Evolutionary conservation across 2,797 vertebrate genomes (phyloP).

Genomic region (Argya squamiceps): DNA sequence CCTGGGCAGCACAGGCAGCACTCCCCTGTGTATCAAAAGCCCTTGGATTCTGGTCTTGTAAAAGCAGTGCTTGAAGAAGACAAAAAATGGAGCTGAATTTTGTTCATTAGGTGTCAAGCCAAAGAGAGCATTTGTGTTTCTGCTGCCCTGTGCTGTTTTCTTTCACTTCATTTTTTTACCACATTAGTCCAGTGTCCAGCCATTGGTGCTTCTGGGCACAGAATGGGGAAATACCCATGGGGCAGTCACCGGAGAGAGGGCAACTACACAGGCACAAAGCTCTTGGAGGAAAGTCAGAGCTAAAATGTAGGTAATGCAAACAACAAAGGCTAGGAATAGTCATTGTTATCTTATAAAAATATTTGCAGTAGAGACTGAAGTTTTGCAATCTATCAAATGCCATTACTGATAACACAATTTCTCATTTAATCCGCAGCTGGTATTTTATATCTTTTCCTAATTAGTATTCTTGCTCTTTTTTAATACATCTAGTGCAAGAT

Average conservation of each 20-base stretch:
- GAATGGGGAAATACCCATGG: neutral
- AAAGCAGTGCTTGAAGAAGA: neutral
- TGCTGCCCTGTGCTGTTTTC: neutral
- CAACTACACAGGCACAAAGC: neutral
- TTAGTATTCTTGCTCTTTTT: neutral
- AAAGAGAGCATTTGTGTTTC: neutral
- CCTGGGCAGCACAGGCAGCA: neutral
- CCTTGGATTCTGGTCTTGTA: neutral
- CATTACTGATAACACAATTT: neutral
- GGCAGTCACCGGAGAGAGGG: neutral
- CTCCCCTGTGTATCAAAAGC: neutral
- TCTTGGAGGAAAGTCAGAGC: neutral
- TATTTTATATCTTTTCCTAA: neutral
- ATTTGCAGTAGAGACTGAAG: neutral
- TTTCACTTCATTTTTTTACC: neutral
- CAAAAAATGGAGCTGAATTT: neutral
- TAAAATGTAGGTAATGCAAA: neutral
- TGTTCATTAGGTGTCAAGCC: neutral
- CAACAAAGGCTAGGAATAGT: neutral
- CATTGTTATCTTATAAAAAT: neutral
- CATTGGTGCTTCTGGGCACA: neutral
- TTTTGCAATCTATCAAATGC: neutral
- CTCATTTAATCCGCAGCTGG: neutral
- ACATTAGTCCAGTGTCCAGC: neutral
- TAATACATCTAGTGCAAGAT: constrained; percentile 87